phyloP scores from a whole-genome alignment of 2,797 vertebrate species.

The Lepidocolaptes lacrymiger region DNA sequence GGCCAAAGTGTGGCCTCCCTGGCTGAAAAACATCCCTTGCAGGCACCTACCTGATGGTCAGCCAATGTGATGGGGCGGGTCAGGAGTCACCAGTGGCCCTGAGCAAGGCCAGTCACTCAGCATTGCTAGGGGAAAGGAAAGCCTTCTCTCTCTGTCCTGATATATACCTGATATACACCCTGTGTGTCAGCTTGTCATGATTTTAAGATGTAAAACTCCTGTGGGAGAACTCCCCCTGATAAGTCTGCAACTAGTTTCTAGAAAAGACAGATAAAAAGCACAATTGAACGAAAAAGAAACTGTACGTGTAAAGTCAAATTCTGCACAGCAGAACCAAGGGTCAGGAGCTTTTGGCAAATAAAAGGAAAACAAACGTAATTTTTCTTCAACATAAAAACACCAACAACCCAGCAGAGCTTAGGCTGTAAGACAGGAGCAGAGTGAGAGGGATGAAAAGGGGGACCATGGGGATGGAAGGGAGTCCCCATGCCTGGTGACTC shows the following conservation, averaged over 20 bases:
- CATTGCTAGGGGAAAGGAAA: neutral
- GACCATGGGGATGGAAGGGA: accelerated
- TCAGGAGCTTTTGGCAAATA: neutral
- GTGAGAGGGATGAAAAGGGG: neutral
- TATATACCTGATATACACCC: neutral
- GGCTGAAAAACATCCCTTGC: neutral
- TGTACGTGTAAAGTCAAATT: accelerated
- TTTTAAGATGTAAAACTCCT: neutral
- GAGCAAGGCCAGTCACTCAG: neutral
- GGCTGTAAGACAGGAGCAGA: neutral
- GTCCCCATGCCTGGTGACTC: neutral
- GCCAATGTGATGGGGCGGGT: accelerated
- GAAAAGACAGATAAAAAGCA: neutral
- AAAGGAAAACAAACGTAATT: neutral
- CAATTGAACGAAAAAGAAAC: neutral
- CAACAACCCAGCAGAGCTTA: neutral
- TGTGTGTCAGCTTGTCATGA: neutral
- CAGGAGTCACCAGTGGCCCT: accelerated
- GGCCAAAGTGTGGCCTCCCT: neutral
- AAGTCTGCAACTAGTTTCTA: neutral
- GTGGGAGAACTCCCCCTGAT: neutral
- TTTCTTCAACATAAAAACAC: neutral
- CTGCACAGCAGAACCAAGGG: neutral
- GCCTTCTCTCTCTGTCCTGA: neutral
- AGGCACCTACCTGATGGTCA: neutral